Evolutionary conservation across 2,888 invertebrate genomes (phyloP).

Genomic region (Embidobia sp.): DNA sequence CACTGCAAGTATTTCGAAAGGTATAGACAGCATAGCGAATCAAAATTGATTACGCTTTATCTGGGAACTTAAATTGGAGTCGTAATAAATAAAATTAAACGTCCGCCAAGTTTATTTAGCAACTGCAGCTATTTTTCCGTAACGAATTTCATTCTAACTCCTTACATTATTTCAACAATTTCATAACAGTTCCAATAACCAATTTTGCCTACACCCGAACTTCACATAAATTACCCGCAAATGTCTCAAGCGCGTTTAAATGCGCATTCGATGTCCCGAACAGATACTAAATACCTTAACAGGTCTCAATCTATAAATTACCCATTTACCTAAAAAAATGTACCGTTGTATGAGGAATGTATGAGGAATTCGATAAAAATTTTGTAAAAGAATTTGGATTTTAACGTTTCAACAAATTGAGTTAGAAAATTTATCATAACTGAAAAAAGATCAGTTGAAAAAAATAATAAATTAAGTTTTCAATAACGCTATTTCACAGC

Average conservation of each 20-base stretch:
- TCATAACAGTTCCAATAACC: slow-evolving; percentile 42
- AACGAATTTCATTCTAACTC: slow-evolving; percentile 33
- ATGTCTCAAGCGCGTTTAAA: slow-evolving; percentile 15
- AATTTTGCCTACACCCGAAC: slow-evolving; percentile 32
- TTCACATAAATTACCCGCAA: slow-evolving; percentile 39
- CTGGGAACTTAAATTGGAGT: too few relatives aligned
- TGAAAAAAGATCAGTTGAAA: too few relatives aligned
- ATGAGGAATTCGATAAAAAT: slow-evolving; percentile 9
- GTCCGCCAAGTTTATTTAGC: slow-evolving; percentile 11
- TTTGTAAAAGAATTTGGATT: slow-evolving; percentile 1
- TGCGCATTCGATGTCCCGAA: slow-evolving; percentile 12
- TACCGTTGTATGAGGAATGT: slow-evolving; percentile 44
- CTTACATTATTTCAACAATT: slow-evolving; percentile 39
- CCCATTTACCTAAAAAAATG: slow-evolving; percentile 30
- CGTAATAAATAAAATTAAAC: slow-evolving; percentile 9
- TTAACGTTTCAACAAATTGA: neutral
- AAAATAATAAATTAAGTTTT: too few relatives aligned
- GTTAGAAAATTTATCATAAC: too few relatives aligned
- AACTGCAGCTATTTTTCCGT: slow-evolving; percentile 7
- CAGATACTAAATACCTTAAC: slow-evolving; percentile 34
- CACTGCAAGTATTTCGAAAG: too few relatives aligned
- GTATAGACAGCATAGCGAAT: too few relatives aligned
- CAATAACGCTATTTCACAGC: too few relatives aligned
- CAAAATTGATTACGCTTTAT: too few relatives aligned
- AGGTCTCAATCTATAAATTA: slow-evolving; percentile 45